Conservation (phyloP, 2,113 vertebrate species). For the Turnix velox region DNA sequence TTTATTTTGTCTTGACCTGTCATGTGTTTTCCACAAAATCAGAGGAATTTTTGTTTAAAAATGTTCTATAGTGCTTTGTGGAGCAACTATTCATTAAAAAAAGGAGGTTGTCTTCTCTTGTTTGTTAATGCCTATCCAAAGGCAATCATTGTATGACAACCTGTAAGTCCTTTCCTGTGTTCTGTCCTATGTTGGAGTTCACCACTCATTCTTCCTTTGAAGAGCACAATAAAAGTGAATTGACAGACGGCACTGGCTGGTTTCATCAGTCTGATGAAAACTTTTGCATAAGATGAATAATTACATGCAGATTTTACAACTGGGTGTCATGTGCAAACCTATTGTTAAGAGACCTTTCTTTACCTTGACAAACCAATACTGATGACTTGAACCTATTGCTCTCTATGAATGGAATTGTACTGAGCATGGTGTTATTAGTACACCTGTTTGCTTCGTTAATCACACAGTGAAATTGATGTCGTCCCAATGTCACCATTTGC, state of each 20-base stretch:
- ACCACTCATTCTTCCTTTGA: constrained; percentile 13
- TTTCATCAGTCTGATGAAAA: neutral
- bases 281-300: neutral
- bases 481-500: neutral
- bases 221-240: constrained; percentile 18
- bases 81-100: neutral
- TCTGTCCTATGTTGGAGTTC: neutral
- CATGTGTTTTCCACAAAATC: neutral
- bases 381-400: neutral
- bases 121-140: neutral
- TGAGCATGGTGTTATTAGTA: neutral
- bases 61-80: fast-evolving
- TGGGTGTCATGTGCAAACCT: neutral
- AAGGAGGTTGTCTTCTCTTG: neutral
- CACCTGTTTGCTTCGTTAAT: neutral
- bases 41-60: neutral
- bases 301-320: neutral
- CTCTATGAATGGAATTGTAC: neutral
- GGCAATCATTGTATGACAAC: neutral
- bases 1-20: neutral
- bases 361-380: neutral
- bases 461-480: neutral
- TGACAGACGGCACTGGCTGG: neutral
- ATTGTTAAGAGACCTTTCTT: neutral
- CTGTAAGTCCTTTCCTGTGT: neutral